A percentile compares a stretch with the other conserved stretches of the same genome.
Evolutionary conservation across 1,140 invertebrate species (phyloP).

Genomic region (Drosophila pruinosa): DNA sequence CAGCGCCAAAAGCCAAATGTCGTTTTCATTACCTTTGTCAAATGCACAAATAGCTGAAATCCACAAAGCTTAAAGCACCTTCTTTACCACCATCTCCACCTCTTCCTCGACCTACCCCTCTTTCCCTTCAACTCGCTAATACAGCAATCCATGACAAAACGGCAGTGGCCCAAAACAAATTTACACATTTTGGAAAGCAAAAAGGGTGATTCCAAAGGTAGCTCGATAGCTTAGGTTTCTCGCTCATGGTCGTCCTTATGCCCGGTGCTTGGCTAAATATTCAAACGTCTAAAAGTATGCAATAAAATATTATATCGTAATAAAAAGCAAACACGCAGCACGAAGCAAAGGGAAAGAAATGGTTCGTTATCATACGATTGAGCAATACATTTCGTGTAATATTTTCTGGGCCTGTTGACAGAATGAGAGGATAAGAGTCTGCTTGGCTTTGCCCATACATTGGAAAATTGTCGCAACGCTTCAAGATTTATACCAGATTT

Average conservation of each 20-base stretch:
- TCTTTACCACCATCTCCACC: neutral
- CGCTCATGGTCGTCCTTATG: conserved; percentile 12
- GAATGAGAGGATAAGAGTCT: conserved; percentile 24
- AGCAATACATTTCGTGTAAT: conserved; percentile 66
- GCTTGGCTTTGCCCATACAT: conserved; percentile 40
- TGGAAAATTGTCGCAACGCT: conserved; percentile 59
- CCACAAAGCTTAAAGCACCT: conserved; percentile 41
- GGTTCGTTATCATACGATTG: conserved; percentile 59
- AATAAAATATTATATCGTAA: conserved; percentile 80
- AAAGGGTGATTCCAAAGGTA: conserved; percentile 41
- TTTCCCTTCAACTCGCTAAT: neutral
- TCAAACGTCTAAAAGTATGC: conserved; percentile 72
- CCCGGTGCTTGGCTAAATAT: conserved; percentile 42
- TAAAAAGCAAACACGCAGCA: conserved; percentile 60
- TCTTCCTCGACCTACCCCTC: neutral
- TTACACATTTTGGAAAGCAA: conserved; percentile 63
- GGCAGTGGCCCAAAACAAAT: conserved; percentile 66
- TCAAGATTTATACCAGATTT: conserved; percentile 73
- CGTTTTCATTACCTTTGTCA: conserved; percentile 79
- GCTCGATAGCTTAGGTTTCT: conserved; percentile 2
- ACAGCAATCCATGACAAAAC: conserved; percentile 51
- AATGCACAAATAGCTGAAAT: conserved; percentile 78
- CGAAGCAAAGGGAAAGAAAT: conserved; percentile 17
- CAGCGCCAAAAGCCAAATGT: conserved; percentile 67
- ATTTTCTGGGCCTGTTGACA: conserved; percentile 38